Evolutionary conservation across 2,888 invertebrate genomes (phyloP), one percentile per base, ranked within the genome.

Genomic region (Hydriomena furcata): DNA sequence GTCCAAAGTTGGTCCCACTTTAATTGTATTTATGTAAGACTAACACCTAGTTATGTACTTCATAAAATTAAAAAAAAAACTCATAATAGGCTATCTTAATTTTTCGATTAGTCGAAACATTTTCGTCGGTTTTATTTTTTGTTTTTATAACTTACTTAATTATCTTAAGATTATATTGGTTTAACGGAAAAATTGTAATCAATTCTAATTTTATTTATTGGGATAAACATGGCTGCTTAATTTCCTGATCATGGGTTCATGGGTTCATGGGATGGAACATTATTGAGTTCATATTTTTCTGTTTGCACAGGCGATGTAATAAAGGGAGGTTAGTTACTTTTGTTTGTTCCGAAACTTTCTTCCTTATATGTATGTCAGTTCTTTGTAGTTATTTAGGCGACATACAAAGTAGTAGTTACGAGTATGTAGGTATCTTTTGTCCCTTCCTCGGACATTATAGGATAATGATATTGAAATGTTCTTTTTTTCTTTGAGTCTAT

Each of bases 221-320:
- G 7, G 6, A 17, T 31, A 45, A 44, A 36, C 8, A 36, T 13
- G 10, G 28, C 12, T 32, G 48, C 40, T 7, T 37, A 40, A 45
- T 50, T 48, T 43, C 56, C 55, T 55, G 49, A 49, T 56, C 49
- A 50, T 41, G 50, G 42, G 41, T 32, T 43, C 49, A 58, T 58
- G 17, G 4, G n/a, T n/a, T n/a, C n/a, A n/a, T n/a, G 54, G 50
- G 59, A 54, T 48, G 41, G 57, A 58, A 55, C 51, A 58, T 43
- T 43, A 47, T 44, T 47, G 58, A 60, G 61, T 63, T 63, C 64
- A 61, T 62, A 47, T 52, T 47, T 52, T 52, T 46, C 38, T 76
- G 68, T 79, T 79, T 77, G 75, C 66, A 70, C 61, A 74, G 78
- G 75, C 61, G 53, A 58, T 56, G 68, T 77, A 79, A 80, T 81